A percentile compares a stretch with the other conserved stretches of the same genome.
phyloP scores from a whole-genome alignment of 2,797 vertebrate genomes.

The Xenopus petersii region DNA sequence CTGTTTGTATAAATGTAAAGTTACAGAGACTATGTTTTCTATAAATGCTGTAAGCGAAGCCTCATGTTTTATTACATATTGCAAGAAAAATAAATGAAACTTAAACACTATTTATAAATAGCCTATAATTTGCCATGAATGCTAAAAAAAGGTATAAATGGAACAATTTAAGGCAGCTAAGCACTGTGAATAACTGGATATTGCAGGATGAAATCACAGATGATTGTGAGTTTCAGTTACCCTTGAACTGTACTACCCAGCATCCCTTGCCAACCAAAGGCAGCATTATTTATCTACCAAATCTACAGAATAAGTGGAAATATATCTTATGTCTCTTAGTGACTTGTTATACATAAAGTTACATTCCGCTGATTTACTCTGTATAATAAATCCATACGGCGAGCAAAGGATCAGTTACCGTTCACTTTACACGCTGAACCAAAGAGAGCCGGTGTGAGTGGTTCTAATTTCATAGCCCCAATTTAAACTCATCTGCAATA shows the following conservation, averaged over 20 bases:
- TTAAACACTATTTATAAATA: no score
- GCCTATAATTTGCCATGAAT: constrained; percentile 9
- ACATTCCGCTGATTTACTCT: background rate
- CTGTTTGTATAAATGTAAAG: no score
- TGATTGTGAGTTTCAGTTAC: background rate
- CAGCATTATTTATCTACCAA: no score
- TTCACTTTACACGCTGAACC: background rate
- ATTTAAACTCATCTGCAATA: constrained; percentile 31
- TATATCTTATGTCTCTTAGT: background rate
- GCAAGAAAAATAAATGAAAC: no score
- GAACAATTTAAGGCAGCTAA: constrained; percentile 8
- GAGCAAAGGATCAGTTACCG: background rate
- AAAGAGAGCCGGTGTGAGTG: background rate
- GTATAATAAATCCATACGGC: background rate
- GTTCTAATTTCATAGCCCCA: constrained; percentile 20
- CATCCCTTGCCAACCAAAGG: no score
- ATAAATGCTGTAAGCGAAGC: no score
- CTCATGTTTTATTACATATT: no score
- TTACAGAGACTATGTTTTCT: no score
- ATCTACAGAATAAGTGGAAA: background rate
- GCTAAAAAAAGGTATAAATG: constrained; percentile 7
- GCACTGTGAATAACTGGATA: background rate
- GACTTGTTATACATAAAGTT: background rate
- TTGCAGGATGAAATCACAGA: no score
- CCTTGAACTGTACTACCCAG: no score